Conservation (phyloP, 2,888 invertebrate genomes). For the Nemapogon koenigi region DNA sequence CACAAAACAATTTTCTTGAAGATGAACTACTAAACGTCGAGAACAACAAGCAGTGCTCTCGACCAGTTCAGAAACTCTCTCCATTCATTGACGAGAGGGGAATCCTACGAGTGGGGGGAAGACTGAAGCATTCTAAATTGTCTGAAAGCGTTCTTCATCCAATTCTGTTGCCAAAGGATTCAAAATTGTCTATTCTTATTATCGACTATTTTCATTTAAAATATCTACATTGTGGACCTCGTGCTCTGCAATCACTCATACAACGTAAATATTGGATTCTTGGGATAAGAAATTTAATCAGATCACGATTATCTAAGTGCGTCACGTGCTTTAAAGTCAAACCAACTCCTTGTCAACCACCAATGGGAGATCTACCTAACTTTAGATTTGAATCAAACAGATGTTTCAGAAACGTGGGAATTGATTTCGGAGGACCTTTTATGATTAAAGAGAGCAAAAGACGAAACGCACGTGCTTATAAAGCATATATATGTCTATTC, state of each 20-base stretch:
- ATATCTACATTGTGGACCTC: constrained; percentile 9
- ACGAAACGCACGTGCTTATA: constrained; percentile 9
- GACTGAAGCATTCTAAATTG: constrained; percentile 1
- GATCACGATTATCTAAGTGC: constrained; percentile 9
- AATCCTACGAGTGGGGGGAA: constrained; percentile 7
- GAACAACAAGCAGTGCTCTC: background rate
- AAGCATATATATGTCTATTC: constrained; percentile 13
- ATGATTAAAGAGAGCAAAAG: constrained; percentile 9
- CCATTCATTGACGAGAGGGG: constrained; percentile 1
- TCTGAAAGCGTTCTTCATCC: constrained; percentile 2
- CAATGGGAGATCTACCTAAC: constrained; percentile 16
- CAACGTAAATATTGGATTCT: constrained; percentile 8
- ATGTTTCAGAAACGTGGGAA: constrained; percentile 12
- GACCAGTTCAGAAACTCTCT: constrained; percentile 1
- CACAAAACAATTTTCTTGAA: constrained; percentile 1
- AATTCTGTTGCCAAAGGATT: constrained; percentile 3
- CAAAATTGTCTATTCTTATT: background rate
- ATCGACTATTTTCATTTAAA: constrained; percentile 7
- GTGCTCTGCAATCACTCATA: constrained; percentile 6
- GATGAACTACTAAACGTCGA: background rate
- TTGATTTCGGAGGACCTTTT: constrained; percentile 18
- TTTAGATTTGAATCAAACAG: constrained; percentile 10
- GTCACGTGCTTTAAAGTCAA: constrained; percentile 9
- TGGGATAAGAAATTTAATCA: constrained; percentile 4
- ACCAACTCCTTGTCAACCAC: constrained; percentile 5